Evolutionary conservation across 1,140 invertebrate genomes (phyloP), one percentile per base, ranked within the genome.

Genomic region (Cecropterus lyciades): DNA sequence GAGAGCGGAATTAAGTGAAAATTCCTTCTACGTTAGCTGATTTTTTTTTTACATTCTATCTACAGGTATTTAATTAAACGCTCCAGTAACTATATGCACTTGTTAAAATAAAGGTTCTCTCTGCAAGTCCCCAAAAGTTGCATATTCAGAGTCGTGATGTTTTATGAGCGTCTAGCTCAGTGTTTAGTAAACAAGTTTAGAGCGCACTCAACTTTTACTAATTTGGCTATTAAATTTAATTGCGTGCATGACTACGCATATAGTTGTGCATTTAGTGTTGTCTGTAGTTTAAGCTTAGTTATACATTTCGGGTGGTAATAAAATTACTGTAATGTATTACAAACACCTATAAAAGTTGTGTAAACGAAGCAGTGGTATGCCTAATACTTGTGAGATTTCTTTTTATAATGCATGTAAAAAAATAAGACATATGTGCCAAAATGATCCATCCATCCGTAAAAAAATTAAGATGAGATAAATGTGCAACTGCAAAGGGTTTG

Each of bases 201-300:
- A 49, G 46, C 20, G 16, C 17, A 49, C 16, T 53, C 51, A 37
- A 37, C 14, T 53, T 14, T 37, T 53, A 53, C 27, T 11, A 33
- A 53, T 53, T 33, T 37, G 27, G 14, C 30, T 33, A 52, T 52
- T 52, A 52, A 48, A 52, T 52, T 30, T 33, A 52, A 52, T 52
- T 15, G 27, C 24, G 13, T 52, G 24, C 49, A 30, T 52, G 27
- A 33, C 27, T 33, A 33, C 24, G 49, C 49, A 52, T 52, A 52
- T 15, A 52, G 24, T 52, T 30, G 49, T 14, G 13, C n/a, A 52
- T 52, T 33, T 15, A 52, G 27, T 52, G 24, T 33, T 48, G 45
- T 20, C 8, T 48, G 15, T 11, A 6, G 45, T 20, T 11, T n/a
- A n/a, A 1, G 17, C 16, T 17, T 20, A 20, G 3, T 20, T n/a